phyloP scores from a whole-genome alignment of 2,113 vertebrate genomes.

The Tachysurus vachellii region DNA sequence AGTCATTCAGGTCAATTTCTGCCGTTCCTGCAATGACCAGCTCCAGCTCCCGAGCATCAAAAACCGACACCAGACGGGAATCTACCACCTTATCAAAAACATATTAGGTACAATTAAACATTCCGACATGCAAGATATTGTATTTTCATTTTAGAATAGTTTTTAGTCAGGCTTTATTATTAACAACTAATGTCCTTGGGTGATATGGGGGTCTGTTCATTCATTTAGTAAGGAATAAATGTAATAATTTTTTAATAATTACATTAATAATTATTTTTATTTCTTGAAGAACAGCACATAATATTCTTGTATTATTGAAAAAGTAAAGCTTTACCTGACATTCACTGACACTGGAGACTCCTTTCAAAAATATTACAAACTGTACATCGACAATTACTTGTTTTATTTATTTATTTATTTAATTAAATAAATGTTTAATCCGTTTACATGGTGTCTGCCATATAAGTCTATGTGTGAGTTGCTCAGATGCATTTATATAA shows the following conservation, averaged over 20 bases:
- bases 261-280: too few relatives aligned
- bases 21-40: constrained; percentile 97
- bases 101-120: not conserved
- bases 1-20: constrained; percentile 94
- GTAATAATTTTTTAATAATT: too few relatives aligned
- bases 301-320: not conserved
- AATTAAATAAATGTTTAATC: not conserved
- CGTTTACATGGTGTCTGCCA: not conserved
- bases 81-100: constrained; percentile 86
- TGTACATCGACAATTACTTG: not conserved
- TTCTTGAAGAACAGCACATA: too few relatives aligned
- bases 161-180: not conserved
- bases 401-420: too few relatives aligned
- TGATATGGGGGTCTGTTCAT: not conserved
- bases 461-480: not conserved
- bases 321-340: not conserved
- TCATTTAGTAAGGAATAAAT: not conserved
- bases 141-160: not conserved
- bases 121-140: not conserved
- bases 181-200: not conserved
- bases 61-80: constrained; percentile 94
- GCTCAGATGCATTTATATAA: not conserved
- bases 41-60: constrained; percentile 95
- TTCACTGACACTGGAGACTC: not conserved
- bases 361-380: not conserved